Evolutionary conservation across 2,888 invertebrate genomes (phyloP), one percentile per base, ranked within the genome.

Genomic region (Thelaira solivaga): DNA sequence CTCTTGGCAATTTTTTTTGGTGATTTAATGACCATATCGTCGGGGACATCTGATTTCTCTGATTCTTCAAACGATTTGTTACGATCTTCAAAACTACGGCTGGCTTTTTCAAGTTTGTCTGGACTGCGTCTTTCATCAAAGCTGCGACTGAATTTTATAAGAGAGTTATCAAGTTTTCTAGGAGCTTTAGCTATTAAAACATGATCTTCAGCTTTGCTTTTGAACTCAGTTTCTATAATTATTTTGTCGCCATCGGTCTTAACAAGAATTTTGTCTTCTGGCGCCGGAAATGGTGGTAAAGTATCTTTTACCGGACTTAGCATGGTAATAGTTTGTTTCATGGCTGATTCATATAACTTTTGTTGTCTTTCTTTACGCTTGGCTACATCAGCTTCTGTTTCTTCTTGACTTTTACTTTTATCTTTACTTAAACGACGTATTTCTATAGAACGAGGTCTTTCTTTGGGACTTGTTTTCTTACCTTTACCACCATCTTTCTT

Each of bases 151-250:
- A 92, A 92, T 47, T 91, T 91, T 13, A 88, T 89, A 55, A 92
- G 82, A 74, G 91, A 92, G 64, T 90, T 91, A 82, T 94, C 94
- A 4, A 94, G 86, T 83, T 93, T 93, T 77, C 93, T 92, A 0
- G 94, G 94, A 2, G 93, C 93, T 84, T 94, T 94, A 0, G 94
- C 93, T 82, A 94, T 94, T 69, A 94, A 91, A 4, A 94, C 94
- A 76, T 94, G 93, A 87, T 94, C 94, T 85, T 94, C 94, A 0
- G 92, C 93, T 85, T 93, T 94, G 57, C 93, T 93, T 80, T 91
- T 93, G 39, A 94, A 93, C 88, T 94, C 93, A 5, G 94, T 92
- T 87, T 94, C 93, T 77, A 92, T 92, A 11, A 92, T 92, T 76
- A 92, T 92, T 82, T 92, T 92, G 81, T 92, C 92, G 0, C 94